Percentiles rank a stretch among this genome's conserved stretches.
These are phyloP conservation scores for Eristalinus aeneus DNA, from an alignment of 2,888 invertebrate species.

Conservation along the genomic window DNA sequence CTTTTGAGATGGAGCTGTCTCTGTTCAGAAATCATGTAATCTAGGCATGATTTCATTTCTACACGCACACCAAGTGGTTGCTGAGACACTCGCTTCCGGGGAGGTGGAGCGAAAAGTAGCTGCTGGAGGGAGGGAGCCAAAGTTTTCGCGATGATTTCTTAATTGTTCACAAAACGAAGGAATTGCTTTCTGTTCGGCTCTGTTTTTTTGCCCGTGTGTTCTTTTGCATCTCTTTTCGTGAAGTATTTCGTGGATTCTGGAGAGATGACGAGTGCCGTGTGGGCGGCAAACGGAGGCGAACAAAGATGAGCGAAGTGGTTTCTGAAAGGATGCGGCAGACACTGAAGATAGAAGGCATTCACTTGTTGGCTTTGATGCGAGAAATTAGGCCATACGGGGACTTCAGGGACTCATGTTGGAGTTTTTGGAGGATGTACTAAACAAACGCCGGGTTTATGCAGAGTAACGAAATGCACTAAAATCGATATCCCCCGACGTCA, in stretches of 20 bases:
- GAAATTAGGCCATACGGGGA: too few relatives aligned
- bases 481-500: too few relatives aligned
- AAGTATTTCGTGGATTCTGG: neutral
- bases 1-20: neutral
- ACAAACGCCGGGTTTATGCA: too few relatives aligned
- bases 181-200: constrained; percentile 25
- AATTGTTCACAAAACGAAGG: constrained; percentile 63
- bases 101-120: neutral
- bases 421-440: too few relatives aligned
- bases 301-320: neutral
- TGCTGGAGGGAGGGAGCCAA: neutral
- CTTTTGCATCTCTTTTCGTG: neutral
- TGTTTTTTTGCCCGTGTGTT: neutral
- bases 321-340: neutral
- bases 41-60: constrained; percentile 15
- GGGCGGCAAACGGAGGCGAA: neutral
- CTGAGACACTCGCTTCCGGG: neutral
- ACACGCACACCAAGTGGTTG: constrained; percentile 47
- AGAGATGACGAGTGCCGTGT: neutral
- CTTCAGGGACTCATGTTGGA: too few relatives aligned
- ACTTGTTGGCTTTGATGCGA: constrained; percentile 8
- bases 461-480: too few relatives aligned
- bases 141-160: constrained; percentile 66
- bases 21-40: neutral
- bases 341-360: neutral